Evolutionary conservation across 37 sponge, comb jelly and placozoan genomes (phyloP), one percentile per base, ranked within the genome.

Genomic region (Sycon ciliatum): DNA sequence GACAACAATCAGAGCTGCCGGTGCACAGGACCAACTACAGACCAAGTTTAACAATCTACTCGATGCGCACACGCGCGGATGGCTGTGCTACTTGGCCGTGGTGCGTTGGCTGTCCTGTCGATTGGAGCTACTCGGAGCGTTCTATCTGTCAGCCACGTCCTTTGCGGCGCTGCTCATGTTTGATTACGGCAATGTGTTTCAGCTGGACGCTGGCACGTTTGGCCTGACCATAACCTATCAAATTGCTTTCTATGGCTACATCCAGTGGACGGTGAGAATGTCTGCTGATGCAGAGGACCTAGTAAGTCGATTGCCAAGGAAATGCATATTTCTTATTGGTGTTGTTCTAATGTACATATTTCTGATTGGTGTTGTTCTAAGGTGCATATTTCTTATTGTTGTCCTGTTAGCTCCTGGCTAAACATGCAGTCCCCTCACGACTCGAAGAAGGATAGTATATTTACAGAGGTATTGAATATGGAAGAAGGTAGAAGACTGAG

Each of bases 281-380:
- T 81, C 86, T 81, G 80, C 86, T 30, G 89, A 89, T 42, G 82
- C 84, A 33, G 89, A 89, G 55, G 80, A 77, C 65, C 38, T 71
- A 32, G 87, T 86, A 52, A 60, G 83, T 38, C 34, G 13, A 22
- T 32, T 52, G n/a, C n/a, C n/a, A n/a, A n/a, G n/a, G n/a, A n/a
- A n/a, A n/a, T n/a, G n/a, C n/a, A n/a, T n/a, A n/a, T n/a, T n/a
- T n/a, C n/a, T n/a, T n/a, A n/a, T n/a, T n/a, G n/a, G n/a, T n/a
- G n/a, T n/a, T n/a, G n/a, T n/a, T n/a, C n/a, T n/a, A n/a, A n/a
- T n/a, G n/a, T 11, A 11, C 40, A 60, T 69, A 9, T n/a, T n/a
- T n/a, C n/a, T n/a, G n/a, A n/a, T n/a, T n/a, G n/a, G n/a, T n/a
- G n/a, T n/a, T n/a, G n/a, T n/a, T n/a, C n/a, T n/a, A n/a, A n/a